Evolutionary conservation across 2,113 vertebrate genomes (phyloP).

Genomic region (Benitochromis conjunctus): DNA sequence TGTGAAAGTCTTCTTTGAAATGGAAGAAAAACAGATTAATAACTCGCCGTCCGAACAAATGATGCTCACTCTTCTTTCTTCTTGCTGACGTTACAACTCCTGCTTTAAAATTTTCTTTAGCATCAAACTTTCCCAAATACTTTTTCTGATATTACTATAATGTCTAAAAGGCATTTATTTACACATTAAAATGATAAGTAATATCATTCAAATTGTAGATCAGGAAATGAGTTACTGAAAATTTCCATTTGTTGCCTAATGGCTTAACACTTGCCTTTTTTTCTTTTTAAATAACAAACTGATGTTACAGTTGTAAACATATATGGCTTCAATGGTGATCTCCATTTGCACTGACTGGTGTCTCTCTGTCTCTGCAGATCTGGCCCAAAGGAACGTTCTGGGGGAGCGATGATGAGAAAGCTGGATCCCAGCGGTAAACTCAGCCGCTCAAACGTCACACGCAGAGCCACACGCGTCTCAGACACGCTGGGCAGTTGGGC

Average conservation of each 20-base stretch:
- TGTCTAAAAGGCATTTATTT: neutral
- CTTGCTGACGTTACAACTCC: neutral
- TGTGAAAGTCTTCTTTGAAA: neutral
- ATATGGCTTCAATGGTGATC: neutral
- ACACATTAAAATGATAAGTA: neutral
- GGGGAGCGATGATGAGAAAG: conserved; percentile 50
- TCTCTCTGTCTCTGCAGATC: conserved; percentile 3
- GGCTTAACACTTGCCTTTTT: neutral
- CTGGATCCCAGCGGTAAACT: conserved; percentile 66
- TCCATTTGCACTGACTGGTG: neutral
- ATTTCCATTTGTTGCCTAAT: neutral
- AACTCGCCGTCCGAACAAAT: neutral
- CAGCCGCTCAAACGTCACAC: conserved; percentile 57
- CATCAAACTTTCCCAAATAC: neutral
- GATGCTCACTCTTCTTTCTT: neutral
- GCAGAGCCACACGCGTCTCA: conserved; percentile 43
- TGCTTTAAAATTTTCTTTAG: neutral
- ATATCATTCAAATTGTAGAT: neutral
- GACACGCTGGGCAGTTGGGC: conserved; percentile 52
- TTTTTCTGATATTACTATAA: neutral
- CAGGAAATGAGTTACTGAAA: neutral
- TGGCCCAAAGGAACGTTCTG: neutral
- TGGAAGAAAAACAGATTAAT: neutral
- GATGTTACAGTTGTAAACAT: neutral
- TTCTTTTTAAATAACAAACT: neutral